Conservation (phyloP, 1,140 invertebrate genomes). For the Drosophila elegans region DNA sequence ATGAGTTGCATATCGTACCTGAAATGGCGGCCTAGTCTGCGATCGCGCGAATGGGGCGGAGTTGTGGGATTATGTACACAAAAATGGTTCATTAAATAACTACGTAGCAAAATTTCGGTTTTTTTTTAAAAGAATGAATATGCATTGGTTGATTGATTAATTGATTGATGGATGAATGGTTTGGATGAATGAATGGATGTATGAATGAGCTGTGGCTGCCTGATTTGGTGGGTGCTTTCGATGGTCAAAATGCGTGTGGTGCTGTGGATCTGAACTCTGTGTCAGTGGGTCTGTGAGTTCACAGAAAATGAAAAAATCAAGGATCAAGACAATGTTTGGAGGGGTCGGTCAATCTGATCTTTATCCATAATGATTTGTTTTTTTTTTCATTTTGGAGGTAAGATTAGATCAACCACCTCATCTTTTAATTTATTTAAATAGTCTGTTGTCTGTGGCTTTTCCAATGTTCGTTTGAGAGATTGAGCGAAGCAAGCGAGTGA, state of each 20-base stretch:
- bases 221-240: not conserved
- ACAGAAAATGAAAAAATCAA: slow-evolving; percentile 13
- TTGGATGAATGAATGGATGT: slow-evolving; percentile 23
- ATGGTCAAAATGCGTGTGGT: slow-evolving; percentile 16
- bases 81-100: slow-evolving; percentile 83
- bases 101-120: slow-evolving; percentile 81
- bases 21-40: slow-evolving; percentile 85
- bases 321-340: not conserved
- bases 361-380: not conserved
- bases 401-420: not conserved
- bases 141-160: slow-evolving; percentile 29
- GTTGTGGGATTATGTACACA: slow-evolving; percentile 83
- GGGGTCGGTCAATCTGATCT: not conserved
- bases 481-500: slow-evolving; percentile 42
- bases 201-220: slow-evolving; percentile 19
- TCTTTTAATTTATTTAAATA: not conserved
- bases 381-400: not conserved
- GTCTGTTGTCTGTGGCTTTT: slow-evolving; percentile 26
- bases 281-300: slow-evolving; percentile 8
- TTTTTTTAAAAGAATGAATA: slow-evolving; percentile 62
- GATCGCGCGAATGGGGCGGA: slow-evolving; percentile 79
- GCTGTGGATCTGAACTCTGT: slow-evolving; percentile 23
- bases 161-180: slow-evolving; percentile 45
- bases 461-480: slow-evolving; percentile 14
- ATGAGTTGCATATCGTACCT: slow-evolving; percentile 84